Base-by-base conservation (phyloP, 2,797 vertebrate genomes). In the Cephalopachus bancanus region DNA sequence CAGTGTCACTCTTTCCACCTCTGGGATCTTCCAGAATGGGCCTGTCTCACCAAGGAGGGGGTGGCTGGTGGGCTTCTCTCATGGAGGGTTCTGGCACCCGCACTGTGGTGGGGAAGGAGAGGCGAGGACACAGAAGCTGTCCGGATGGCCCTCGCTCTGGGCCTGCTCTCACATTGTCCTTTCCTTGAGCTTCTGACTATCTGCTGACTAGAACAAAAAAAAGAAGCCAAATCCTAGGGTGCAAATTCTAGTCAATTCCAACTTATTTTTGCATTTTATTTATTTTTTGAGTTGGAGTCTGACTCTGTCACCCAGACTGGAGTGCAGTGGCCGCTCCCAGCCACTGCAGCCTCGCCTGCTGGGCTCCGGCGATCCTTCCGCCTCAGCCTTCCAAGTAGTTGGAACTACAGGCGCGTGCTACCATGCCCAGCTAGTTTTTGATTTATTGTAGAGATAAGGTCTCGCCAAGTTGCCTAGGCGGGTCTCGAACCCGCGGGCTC, bases 131-230 rank as follows among this genome's bases (percentile, higher is more conserved):
- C 19, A 24, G 64, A 33, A 28, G 19, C 51, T 22, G 83, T 62
- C 72, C 55, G 59, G 16, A 22, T 4, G 20, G 88, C 37, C 7
- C 51, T 89, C n/a, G 51, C 57, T 74, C 75, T 65, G 88, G 85
- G 87, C 67, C 75, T 93, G 71, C 65, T 95, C 84, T 62, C 69
- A 22, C 59, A 57, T 60, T 69, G 9, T 89, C 87, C 44, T 93
- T 88, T 83, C 62, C 83, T 89, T 53, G 64, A 80, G 79, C 83
- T 60, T 93, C 83, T 85, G 65, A 90, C 75, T 93, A 55, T 83
- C 91, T 95, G 92, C 86, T 89, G 74, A 96, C 64, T 76, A 17
- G 33, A 65, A 93, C 78, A 15, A 76, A 93, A 93, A 86, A 95
- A 93, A 49, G 51, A 89, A 91, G 85, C 85, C 69, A 78, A 93